These are phyloP conservation scores for Trissonchulus sp. DNA, from an alignment of 2,888 invertebrate genomes.

Conservation along the genomic window DNA sequence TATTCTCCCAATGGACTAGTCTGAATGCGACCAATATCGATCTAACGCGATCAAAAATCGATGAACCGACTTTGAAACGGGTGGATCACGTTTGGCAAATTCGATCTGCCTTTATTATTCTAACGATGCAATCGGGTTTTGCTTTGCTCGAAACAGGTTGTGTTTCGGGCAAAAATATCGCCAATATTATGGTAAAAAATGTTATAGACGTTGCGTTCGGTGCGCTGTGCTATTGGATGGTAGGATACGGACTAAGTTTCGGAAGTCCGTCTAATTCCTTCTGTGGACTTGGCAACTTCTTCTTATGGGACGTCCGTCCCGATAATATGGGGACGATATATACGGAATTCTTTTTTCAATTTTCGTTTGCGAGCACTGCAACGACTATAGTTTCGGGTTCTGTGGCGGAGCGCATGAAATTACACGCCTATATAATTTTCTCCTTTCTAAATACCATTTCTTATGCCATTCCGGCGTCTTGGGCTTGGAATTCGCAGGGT, in stretches of 20 bases:
- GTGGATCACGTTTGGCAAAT: constrained; percentile 1
- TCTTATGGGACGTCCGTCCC: constrained; percentile 56
- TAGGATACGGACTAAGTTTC: constrained; percentile 85
- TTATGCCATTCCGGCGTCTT: constrained; percentile 41
- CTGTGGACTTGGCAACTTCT: constrained; percentile 74
- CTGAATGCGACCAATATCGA: too few species aligned
- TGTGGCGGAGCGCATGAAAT: constrained; percentile 47
- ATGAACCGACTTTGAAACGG: too few species aligned
- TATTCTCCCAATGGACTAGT: too few species aligned
- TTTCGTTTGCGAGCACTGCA: constrained; percentile 46
- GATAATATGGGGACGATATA: constrained; percentile 15
- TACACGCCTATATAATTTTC: constrained; percentile 46
- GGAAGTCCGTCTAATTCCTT: constrained; percentile 57
- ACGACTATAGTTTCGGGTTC: constrained; percentile 50
- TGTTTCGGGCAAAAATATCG: constrained; percentile 81
- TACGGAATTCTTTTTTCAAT: constrained; percentile 30
- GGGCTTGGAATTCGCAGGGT: constrained; percentile 43
- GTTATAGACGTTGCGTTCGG: constrained; percentile 85
- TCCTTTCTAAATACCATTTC: constrained; percentile 41
- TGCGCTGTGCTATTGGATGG: constrained; percentile 85
- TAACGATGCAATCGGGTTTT: constrained; percentile 61
- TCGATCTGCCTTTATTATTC: not conserved
- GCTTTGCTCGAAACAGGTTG: constrained; percentile 88
- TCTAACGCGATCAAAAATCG: too few species aligned
- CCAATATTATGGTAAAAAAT: too few species aligned